Evolutionary conservation across 2,797 vertebrate genomes (phyloP).

Genomic region (Rhinogobio ventralis): DNA sequence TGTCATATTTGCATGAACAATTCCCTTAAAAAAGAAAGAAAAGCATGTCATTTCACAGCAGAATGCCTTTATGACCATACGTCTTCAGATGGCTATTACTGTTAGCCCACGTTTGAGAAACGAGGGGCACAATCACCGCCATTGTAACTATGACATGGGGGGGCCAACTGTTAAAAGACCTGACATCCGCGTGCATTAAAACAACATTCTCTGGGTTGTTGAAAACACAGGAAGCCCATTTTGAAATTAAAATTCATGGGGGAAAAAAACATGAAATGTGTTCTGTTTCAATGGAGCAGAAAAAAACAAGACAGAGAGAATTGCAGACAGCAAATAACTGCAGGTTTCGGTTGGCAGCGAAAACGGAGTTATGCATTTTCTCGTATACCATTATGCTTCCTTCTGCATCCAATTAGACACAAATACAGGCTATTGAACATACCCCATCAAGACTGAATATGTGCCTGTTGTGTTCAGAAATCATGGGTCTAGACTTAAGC

Average conservation of each 20-base stretch:
- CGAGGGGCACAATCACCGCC: neutral
- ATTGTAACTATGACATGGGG: neutral
- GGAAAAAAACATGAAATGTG: conserved; percentile 57
- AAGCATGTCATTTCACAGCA: conserved; percentile 37
- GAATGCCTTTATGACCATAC: conserved; percentile 22
- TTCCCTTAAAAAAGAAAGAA: conserved; percentile 33
- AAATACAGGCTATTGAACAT: conserved; percentile 61
- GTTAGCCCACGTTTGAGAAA: conserved; percentile 25
- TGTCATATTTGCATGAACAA: conserved; percentile 54
- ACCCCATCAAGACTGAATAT: conserved; percentile 54
- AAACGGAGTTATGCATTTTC: conserved; percentile 71
- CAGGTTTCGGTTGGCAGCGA: conserved; percentile 72
- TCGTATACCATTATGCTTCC: conserved; percentile 70
- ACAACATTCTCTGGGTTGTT: neutral
- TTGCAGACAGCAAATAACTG: conserved; percentile 78
- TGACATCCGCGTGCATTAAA: neutral
- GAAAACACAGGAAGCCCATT: conserved; percentile 36
- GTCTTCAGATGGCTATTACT: conserved; percentile 24
- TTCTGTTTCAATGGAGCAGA: conserved; percentile 71
- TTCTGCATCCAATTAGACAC: conserved; percentile 79
- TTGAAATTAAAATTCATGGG: conserved; percentile 64
- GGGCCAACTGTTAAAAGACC: neutral
- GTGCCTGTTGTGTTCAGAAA: conserved; percentile 2
- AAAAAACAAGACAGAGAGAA: conserved; percentile 66
- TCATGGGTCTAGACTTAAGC: conserved; percentile 28